Conservation (phyloP, 2,113 vertebrate genomes). For the Aldabrachelys gigantea region DNA sequence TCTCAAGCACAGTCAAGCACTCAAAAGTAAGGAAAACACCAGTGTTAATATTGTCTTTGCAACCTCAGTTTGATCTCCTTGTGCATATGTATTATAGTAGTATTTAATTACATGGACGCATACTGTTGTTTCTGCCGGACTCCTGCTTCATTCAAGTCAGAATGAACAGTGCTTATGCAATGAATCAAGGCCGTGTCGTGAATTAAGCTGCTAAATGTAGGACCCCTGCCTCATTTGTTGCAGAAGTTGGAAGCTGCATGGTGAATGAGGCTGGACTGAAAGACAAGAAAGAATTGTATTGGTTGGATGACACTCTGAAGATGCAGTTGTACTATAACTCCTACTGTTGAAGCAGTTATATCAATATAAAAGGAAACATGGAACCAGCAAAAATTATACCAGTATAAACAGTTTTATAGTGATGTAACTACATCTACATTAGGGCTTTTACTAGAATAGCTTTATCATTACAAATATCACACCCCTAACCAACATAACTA, state of each 20-base stretch:
- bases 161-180: neutral
- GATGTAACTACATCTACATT: neutral
- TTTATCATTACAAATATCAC: constrained; percentile 26
- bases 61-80: neutral
- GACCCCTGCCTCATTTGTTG: neutral
- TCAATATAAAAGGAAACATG: neutral
- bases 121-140: neutral
- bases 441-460: constrained; percentile 4
- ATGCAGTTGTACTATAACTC: neutral
- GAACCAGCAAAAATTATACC: neutral
- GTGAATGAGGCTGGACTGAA: neutral
- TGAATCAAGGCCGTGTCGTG: neutral
- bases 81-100: neutral
- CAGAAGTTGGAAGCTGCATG: neutral
- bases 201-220: neutral
- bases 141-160: neutral
- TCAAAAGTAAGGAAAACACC: neutral
- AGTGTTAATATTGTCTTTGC: neutral
- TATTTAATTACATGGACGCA: neutral
- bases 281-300: neutral
- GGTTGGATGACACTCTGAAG: neutral
- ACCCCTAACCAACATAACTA: neutral
- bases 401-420: neutral
- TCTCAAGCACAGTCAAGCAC: neutral
- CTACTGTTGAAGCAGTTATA: neutral